Evolutionary conservation across 2,797 vertebrate genomes (phyloP), one percentile per base, ranked within the genome.

Genomic region (Pangasius sanitwongsei): DNA sequence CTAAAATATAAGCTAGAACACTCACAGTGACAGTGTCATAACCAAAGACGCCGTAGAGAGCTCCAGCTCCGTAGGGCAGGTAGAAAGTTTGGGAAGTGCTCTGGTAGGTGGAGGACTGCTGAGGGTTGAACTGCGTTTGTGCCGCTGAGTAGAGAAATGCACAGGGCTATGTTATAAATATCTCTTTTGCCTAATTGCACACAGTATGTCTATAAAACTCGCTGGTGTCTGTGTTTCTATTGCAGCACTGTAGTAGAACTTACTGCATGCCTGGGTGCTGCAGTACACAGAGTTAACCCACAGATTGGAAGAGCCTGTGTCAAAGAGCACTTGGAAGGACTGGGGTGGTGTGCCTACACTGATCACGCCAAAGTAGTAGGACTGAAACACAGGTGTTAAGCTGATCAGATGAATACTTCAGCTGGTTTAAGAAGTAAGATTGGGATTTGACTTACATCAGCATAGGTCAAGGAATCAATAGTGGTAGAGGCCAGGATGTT

Each of bases 1-100:
- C 78, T 74, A 87, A 28, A 20, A 44, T 53, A 44, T 13, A 18
- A 72, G 13, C 3, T 57, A 15, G 72, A 57, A 82, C 34, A 93
- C 96, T 97, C 89, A 96, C 96, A 1, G 61, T 87, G 86, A 97
- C 93, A 0, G 95, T 97, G 93, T 98, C 97, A 0, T 91, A 96
- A 88, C 95, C 96, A 89, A 97, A 92, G 74, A 86, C 0, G 55
- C 95, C 93, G 0, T 88, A 65, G 59, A 97, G 93, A 9, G 93
- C 87, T 63, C 95, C 95, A 5, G 95, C 95, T 78, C 96, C 95
- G 0, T 96, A 97, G 81, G 91, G 93, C 61, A 97, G 86, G 70
- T 87, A 94, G 92, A 93, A 95, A 59, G 91, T 86, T 83, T 89
- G 93, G 0, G 86, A 70, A 65, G 53, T 57, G 23, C 0, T 16